Evolutionary conservation across 2,113 vertebrate genomes (phyloP), one percentile per base, ranked within the genome.

Genomic region (Recurvirostra avosetta): DNA sequence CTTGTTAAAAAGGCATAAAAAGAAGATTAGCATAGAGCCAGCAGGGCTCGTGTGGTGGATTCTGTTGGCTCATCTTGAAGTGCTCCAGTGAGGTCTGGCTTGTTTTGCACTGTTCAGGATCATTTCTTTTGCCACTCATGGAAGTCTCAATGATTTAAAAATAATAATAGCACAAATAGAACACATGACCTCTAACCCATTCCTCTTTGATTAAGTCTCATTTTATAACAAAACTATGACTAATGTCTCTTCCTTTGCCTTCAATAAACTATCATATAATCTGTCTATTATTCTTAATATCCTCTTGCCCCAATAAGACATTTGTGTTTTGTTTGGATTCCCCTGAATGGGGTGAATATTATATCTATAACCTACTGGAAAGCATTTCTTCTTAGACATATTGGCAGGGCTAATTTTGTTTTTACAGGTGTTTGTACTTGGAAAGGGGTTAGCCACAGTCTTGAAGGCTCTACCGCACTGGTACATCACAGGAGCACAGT

Each of bases 381-480:
- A 97, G 97, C 97, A 97, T 98, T 98, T 98, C 98, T 98, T 96
- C 98, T 99, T 98, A 98, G 98, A 99, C 97, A 97, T 97, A 98
- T 98, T 98, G 96, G 98, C 98, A 97, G 97, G 98, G 96, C 97
- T 98, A 97, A 97, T 98, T 98, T 99, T 99, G 99, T 99, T 99
- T 99, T 99, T 98, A 99, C 99, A 99, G 99, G 99, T 99, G 99
- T 99, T 99, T 99, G 98, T 99, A 99, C 99, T 99, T 99, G 98
- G 98, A 98, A 97, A 98, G 97, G 97, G 97, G 98, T 98, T 98
- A 98, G 98, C 98, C 98, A 97, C 98, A 98, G 96, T 98, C 98
- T 98, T 98, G 98, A 98, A 99, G 98, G 98, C 98, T 99, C 98
- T 98, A 98, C 98, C 97, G 93, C 97, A 98, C 98, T 98, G 98